Evolutionary conservation across 2,888 invertebrate genomes (phyloP).

Genomic region (Eupithecia subfuscata): DNA sequence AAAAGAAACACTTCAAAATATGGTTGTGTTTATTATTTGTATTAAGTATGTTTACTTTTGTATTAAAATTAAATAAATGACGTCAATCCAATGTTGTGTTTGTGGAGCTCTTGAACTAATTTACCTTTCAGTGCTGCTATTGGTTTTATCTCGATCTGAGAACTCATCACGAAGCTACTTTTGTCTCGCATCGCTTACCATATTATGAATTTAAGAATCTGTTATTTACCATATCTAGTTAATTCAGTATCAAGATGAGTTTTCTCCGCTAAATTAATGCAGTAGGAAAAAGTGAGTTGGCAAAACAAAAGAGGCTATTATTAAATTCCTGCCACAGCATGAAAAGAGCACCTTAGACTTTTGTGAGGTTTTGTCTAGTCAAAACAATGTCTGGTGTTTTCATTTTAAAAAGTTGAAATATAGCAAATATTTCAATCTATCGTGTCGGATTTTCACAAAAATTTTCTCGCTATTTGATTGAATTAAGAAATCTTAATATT

Average conservation of each 20-base stretch:
- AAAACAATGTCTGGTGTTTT: background rate
- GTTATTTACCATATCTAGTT: background rate
- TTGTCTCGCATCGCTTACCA: background rate
- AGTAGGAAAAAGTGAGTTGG: background rate
- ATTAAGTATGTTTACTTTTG: slow-evolving; percentile 32
- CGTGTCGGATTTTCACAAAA: background rate
- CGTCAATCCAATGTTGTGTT: slow-evolving; percentile 34
- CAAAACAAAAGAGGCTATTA: background rate
- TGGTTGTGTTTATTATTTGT: slow-evolving; percentile 28
- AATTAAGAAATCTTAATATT: background rate
- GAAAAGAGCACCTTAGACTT: background rate
- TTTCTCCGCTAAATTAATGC: background rate
- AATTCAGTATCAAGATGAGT: background rate
- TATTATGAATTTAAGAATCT: background rate
- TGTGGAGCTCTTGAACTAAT: slow-evolving; percentile 38
- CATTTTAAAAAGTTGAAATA: background rate
- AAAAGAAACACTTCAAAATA: slow-evolving; percentile 24
- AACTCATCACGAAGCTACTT: slow-evolving; percentile 13
- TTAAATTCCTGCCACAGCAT: background rate
- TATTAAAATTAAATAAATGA: slow-evolving; percentile 39
- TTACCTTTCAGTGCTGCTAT: slow-evolving; percentile 29
- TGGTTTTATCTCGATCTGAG: slow-evolving; percentile 27
- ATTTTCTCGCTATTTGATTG: background rate
- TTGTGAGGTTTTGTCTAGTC: background rate
- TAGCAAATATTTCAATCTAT: background rate